Evolutionary conservation across 2,888 invertebrate genomes (phyloP).

Genomic region (Lamellibrachia satsuma): DNA sequence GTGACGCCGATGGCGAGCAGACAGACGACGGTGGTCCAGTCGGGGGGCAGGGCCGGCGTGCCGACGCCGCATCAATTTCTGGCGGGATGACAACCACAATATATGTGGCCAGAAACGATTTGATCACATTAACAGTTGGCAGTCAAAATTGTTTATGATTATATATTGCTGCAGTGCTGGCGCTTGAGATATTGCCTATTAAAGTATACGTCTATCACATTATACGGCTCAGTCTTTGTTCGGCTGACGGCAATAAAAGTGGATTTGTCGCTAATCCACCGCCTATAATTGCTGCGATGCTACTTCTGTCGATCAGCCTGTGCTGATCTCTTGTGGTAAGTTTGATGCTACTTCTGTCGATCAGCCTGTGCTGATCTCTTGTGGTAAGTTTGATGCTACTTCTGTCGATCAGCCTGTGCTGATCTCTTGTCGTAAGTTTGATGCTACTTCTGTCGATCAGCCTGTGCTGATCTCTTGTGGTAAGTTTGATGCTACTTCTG

Average conservation of each 20-base stretch:
- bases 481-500: too few relatives aligned
- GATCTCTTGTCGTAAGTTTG: too few relatives aligned
- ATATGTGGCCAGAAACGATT: neutral
- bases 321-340: neutral
- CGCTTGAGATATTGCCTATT: neutral
- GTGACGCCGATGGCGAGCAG: neutral
- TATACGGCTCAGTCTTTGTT: neutral
- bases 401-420: too few relatives aligned
- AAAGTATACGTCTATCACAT: neutral
- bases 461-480: too few relatives aligned
- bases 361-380: too few relatives aligned
- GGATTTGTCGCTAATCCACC: neutral
- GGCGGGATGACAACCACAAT: neutral
- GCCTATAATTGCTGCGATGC: neutral
- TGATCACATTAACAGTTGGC: neutral
- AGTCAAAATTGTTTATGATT: neutral
- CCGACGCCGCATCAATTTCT: neutral
- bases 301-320: neutral
- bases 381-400: too few relatives aligned
- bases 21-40: neutral
- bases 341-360: neutral
- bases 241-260: neutral
- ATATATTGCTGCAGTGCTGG: neutral
- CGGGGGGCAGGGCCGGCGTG: neutral
- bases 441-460: too few relatives aligned